A percentile compares a stretch with the other conserved stretches of the same genome.
Evolutionary conservation across 2,797 vertebrate genomes (phyloP).

Genomic region (Furcifer pardalis): DNA sequence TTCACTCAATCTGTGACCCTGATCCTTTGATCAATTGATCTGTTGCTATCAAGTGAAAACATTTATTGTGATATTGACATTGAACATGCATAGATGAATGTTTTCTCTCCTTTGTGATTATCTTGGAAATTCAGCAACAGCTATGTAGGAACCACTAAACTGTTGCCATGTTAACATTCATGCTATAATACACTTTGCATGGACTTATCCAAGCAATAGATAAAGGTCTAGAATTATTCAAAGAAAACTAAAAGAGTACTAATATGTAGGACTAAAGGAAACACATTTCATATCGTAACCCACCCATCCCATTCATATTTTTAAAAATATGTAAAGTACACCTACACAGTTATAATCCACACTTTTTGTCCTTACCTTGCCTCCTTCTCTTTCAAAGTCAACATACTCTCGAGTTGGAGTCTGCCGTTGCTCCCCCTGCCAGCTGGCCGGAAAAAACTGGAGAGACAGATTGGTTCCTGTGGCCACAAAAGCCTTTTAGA

Average conservation of each 20-base stretch:
- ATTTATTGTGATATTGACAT: too few relatives aligned
- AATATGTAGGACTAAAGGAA: too few relatives aligned
- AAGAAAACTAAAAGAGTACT: neutral
- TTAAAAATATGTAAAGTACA: constrained; percentile 10
- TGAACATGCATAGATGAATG: neutral
- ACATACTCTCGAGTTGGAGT: constrained; percentile 96
- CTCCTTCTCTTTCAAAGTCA: constrained; percentile 96
- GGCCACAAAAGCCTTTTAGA: constrained; percentile 98
- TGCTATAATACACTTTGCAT: neutral
- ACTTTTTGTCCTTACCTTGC: constrained; percentile 88
- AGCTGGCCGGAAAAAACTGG: constrained; percentile 99
- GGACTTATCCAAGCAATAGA: neutral
- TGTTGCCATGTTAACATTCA: neutral
- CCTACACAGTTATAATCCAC: constrained; percentile 35
- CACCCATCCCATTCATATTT: rapidly evolving
- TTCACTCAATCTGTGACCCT: neutral
- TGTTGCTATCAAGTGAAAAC: too few relatives aligned
- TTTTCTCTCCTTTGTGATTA: neutral
- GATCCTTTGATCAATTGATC: neutral
- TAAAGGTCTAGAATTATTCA: neutral
- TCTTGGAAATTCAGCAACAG: neutral
- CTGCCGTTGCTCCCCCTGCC: constrained; percentile 96
- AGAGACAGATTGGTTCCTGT: constrained; percentile 99
- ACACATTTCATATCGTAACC: neutral
- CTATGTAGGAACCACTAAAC: too few relatives aligned